Evolutionary conservation across 92 coral and sea anemone genomes (phyloP).

Genomic region (Pocillopora meandrina): DNA sequence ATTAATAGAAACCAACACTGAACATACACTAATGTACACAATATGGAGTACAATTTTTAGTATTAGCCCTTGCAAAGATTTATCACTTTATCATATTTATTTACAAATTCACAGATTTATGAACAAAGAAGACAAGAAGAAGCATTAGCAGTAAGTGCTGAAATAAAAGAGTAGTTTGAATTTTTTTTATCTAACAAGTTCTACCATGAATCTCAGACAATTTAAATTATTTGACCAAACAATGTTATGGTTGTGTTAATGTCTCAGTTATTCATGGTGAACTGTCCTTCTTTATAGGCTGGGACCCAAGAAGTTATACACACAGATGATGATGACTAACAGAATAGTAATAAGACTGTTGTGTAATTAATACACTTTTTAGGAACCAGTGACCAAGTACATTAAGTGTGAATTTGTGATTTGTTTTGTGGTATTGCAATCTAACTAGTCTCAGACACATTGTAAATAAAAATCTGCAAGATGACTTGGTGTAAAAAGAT

Average conservation of each 20-base stretch:
- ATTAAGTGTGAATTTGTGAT: too few species aligned
- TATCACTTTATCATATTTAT: background rate
- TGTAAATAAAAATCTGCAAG: too few species aligned
- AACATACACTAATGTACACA: too few species aligned
- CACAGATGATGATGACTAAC: constrained; percentile 91
- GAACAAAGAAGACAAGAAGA: constrained; percentile 95
- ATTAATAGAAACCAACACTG: too few species aligned
- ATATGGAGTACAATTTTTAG: too few species aligned
- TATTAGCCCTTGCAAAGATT: too few species aligned
- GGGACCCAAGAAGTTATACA: constrained; percentile 93
- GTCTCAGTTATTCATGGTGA: background rate
- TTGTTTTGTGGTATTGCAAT: too few species aligned
- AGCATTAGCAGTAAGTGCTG: constrained; percentile 81
- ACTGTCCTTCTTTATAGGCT: constrained; percentile 50
- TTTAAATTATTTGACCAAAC: too few species aligned
- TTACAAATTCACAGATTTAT: constrained; percentile 69
- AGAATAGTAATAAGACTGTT: background rate
- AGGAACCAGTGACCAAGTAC: background rate
- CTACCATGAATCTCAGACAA: too few species aligned
- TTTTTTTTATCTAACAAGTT: background rate
- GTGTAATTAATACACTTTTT: background rate
- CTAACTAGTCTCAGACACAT: too few species aligned
- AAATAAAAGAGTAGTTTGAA: background rate
- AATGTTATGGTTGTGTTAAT: too few species aligned
- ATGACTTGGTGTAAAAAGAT: too few species aligned